Evolutionary conservation across 2,888 invertebrate genomes (phyloP).

Genomic region (Hypomecis punctinalis): DNA sequence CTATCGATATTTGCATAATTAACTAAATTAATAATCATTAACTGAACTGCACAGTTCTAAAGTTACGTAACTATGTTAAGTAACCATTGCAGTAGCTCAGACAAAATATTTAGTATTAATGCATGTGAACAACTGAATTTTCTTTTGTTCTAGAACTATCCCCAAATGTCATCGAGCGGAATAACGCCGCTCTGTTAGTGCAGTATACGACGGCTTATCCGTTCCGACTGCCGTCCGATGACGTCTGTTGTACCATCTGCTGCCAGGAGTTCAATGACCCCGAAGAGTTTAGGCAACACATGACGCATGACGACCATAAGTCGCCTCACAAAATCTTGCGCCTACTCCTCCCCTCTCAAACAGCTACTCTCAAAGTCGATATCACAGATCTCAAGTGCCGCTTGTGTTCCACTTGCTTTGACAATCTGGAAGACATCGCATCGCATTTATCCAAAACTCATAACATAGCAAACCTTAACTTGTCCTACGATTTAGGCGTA

Average conservation of each 20-base stretch:
- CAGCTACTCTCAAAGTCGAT: conserved; percentile 39
- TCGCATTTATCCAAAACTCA: conserved; percentile 47
- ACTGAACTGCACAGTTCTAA: too few species aligned
- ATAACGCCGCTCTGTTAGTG: conserved; percentile 56
- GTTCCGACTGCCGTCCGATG: conserved; percentile 51
- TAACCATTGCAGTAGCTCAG: not conserved
- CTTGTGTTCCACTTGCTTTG: conserved; percentile 47
- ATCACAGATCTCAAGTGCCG: conserved; percentile 50
- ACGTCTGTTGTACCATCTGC: conserved; percentile 40
- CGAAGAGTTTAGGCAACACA: conserved; percentile 52
- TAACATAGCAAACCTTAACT: conserved; percentile 40
- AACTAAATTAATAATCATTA: too few species aligned
- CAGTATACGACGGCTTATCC: conserved; percentile 57
- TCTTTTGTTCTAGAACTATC: conserved; percentile 61
- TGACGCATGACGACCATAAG: conserved; percentile 42
- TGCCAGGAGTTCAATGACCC: conserved; percentile 52
- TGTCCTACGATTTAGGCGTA: conserved; percentile 49
- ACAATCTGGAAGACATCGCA: conserved; percentile 48
- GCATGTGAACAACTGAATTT: conserved; percentile 42
- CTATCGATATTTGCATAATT: too few species aligned
- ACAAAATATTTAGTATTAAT: conserved; percentile 1
- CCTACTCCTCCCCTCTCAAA: conserved; percentile 12
- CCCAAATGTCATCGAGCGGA: conserved; percentile 50
- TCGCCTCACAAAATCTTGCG: conserved; percentile 26
- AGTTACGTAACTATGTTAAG: too few species aligned